These are phyloP conservation scores for Drosophila willistoni DNA, from an alignment of 1,140 invertebrate species.

Conservation along the genomic window DNA sequence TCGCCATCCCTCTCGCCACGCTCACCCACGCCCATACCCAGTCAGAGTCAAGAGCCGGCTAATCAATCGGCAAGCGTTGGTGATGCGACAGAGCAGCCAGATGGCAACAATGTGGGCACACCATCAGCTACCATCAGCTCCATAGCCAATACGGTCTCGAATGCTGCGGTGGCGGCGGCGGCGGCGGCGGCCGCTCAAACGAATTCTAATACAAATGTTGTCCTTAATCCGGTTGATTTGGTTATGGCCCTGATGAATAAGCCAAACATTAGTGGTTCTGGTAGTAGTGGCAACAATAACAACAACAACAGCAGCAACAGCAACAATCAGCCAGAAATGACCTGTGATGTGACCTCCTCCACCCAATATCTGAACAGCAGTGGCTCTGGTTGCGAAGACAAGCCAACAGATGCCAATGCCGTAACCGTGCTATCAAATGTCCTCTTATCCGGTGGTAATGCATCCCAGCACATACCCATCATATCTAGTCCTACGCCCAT, in stretches of 20 bases:
- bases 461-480: slow-evolving; percentile 73
- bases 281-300: slow-evolving; percentile 6
- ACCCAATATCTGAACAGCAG: slow-evolving; percentile 63
- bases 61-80: slow-evolving; percentile 15
- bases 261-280: slow-evolving; percentile 34
- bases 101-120: slow-evolving; percentile 34
- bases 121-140: slow-evolving; percentile 9
- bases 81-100: slow-evolving; percentile 38
- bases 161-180: slow-evolving; percentile 15
- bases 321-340: slow-evolving; percentile 65
- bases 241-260: slow-evolving; percentile 83
- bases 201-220: slow-evolving; percentile 48
- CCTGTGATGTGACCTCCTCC: slow-evolving; percentile 50
- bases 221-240: slow-evolving; percentile 75
- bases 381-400: slow-evolving; percentile 46
- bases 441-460: slow-evolving; percentile 56
- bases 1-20: slow-evolving; percentile 87
- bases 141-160: slow-evolving; percentile 27
- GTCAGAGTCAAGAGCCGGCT: slow-evolving; percentile 45
- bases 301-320: slow-evolving; percentile 54
- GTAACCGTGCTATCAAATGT: slow-evolving; percentile 80
- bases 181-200: slow-evolving; percentile 23
- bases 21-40: slow-evolving; percentile 71
- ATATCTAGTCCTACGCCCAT: slow-evolving; percentile 74
- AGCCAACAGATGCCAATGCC: slow-evolving; percentile 50